A percentile compares a stretch with the other conserved stretches of the same genome.
Evolutionary conservation across 2,888 invertebrate species (phyloP).

Genomic region (Cosmopolites sordidus): DNA sequence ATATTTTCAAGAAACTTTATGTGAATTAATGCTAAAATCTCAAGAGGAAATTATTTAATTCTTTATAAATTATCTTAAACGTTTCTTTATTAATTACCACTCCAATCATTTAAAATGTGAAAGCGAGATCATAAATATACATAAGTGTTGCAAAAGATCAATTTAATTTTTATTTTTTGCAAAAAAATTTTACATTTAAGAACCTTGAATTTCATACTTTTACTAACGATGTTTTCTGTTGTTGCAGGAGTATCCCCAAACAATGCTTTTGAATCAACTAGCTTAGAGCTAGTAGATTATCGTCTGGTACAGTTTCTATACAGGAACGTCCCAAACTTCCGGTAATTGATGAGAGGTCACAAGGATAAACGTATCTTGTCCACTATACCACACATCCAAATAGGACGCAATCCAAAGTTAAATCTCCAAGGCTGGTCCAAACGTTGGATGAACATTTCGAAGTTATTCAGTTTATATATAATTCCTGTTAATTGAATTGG

Average conservation of each 20-base stretch:
- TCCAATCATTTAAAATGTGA: no score
- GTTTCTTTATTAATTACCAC: no score
- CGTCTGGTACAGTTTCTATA: background rate
- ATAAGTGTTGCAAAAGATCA: no score
- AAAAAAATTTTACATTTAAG: background rate
- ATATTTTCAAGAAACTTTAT: no score
- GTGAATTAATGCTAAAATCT: no score
- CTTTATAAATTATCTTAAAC: no score
- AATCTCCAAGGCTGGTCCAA: conserved; percentile 52
- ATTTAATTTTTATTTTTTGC: no score
- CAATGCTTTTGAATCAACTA: background rate
- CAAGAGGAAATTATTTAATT: no score
- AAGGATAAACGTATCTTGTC: conserved; percentile 54
- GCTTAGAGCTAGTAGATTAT: background rate
- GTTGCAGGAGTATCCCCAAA: background rate
- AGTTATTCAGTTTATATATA: conserved; percentile 26
- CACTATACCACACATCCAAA: conserved; percentile 52
- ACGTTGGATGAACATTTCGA: conserved; percentile 39
- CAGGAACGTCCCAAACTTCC: conserved; percentile 22
- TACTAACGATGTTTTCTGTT: background rate
- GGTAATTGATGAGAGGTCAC: conserved; percentile 56
- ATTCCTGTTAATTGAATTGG: conserved; percentile 32
- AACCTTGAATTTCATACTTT: background rate
- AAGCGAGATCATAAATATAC: no score
- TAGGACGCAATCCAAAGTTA: conserved; percentile 58